Evolutionary conservation across 2,888 invertebrate genomes (phyloP), one percentile per base, ranked within the genome.

Genomic region (Amphiduros pacificus): DNA sequence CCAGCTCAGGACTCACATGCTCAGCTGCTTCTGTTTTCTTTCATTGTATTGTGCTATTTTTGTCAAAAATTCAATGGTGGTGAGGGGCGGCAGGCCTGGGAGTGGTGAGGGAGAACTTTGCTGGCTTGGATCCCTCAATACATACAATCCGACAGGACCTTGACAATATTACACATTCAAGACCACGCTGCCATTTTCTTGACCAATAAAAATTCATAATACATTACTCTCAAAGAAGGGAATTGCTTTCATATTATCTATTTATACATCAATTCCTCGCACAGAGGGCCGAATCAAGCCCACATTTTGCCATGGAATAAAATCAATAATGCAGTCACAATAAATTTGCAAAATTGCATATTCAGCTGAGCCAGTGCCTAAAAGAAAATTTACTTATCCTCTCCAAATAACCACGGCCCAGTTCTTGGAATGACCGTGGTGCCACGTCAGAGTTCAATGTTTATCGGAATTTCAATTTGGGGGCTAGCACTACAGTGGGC

Each of bases 121-220:
- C n/a, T n/a, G n/a, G n/a, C n/a, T n/a, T n/a, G n/a, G n/a, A n/a
- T n/a, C n/a, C n/a, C n/a, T n/a, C n/a, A n/a, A n/a, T n/a, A n/a
- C n/a, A n/a, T n/a, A n/a, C n/a, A n/a, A n/a, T n/a, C n/a, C n/a
- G n/a, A n/a, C n/a, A n/a, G n/a, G n/a, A n/a, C n/a, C n/a, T n/a
- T n/a, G n/a, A n/a, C 44, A 5, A 44, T 20, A 44, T 44, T 44
- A 44, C 22, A 44, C 44, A 44, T 44, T 44, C 44, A 20, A 22
- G 20, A 44, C 44, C 44, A 44, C 20, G 44, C 44, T 44, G n/a
- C 44, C 44, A 44, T 44, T 44, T 44, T 44, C 44, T 44, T 44
- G 44, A 44, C 44, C 44, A 44, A 44, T 44, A 44, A 44, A 44
- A 44, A 44, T 44, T 44, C 44, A 44, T 44, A 44, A 44, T 44